Base-by-base conservation (phyloP, 2,113 vertebrate genomes). In the Machaerirhynchus nigripectus region DNA sequence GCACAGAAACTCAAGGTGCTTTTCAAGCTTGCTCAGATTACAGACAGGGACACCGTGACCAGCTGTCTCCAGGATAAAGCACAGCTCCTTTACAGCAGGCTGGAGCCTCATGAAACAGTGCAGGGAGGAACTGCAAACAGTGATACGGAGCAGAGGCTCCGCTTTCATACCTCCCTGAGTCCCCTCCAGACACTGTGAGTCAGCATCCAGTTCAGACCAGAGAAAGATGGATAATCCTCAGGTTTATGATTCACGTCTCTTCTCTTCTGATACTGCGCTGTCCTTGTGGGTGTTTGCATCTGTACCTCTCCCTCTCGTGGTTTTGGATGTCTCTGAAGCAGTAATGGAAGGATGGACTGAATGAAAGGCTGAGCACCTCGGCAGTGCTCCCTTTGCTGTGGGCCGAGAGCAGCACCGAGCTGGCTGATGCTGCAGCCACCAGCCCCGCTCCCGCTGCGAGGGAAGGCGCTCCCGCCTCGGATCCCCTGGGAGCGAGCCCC, bases 1-100 rank as follows among this genome's bases (percentile, higher is more conserved):
- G 68, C 40, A 47, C 30, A 65, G 88, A 73, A 88, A 4, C 44
- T 95, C 92, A 97, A 95, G 93, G 96, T 97, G 95, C 85, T 97
- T 96, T 96, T 94, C 92, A 94, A 53, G 88, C 92, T 89, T 84
- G 73, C 73, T 75, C 40, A 55, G 44, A 18, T 84, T 86, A 71
- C 52, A 55, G 69, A 75, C 46, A 56, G 68, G 79, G 74, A 24
- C 82, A 56, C 69, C 0, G 0, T 74, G 73, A 49, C 46, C 56
- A 68, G 64, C 64, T 81, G 90, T 71, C 80, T 46, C n/a, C 0
- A 1, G 79, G 15, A 68, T 68, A 44, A 69, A 78, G 65, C 59
- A 42, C 6, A 7, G 55, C 88, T 84, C 42, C 68, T 73, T 65
- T 46, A 17, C 39, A 40, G 52, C 12, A 55, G 31, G 75, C 89